phyloP scores from a whole-genome alignment of 2,797 vertebrate genomes.

The Oreonectes daqikongensis region DNA sequence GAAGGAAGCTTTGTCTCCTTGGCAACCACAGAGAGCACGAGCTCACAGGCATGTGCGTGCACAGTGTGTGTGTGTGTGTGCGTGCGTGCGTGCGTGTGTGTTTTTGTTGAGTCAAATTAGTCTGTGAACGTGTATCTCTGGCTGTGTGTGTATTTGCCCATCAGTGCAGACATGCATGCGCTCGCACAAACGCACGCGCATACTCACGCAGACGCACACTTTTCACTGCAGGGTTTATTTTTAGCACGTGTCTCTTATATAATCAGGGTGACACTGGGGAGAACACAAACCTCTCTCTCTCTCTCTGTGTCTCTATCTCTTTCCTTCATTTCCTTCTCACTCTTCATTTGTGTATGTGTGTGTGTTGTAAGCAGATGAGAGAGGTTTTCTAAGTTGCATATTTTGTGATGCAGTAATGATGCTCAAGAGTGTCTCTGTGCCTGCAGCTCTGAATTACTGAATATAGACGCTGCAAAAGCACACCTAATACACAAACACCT shows the following conservation, averaged over 20 bases:
- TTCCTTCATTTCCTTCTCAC: constrained; percentile 8
- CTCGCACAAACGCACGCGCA: constrained; percentile 24
- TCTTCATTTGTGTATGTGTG: constrained; percentile 36
- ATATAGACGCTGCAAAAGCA: constrained; percentile 26
- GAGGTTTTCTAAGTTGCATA: constrained; percentile 35
- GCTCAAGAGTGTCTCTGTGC: constrained; percentile 26
- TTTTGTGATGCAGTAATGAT: constrained; percentile 40
- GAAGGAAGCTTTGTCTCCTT: constrained; percentile 80
- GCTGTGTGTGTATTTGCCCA: constrained; percentile 51
- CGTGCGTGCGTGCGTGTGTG: constrained; percentile 36
- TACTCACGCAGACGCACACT: constrained; percentile 40
- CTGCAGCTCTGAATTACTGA: constrained; percentile 36
- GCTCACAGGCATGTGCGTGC: constrained; percentile 63
- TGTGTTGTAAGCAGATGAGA: constrained; percentile 33
- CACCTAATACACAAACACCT: constrained; percentile 1
- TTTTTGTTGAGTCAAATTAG: constrained; percentile 42
- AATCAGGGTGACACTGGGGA: constrained; percentile 81
- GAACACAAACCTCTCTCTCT: constrained; percentile 55
- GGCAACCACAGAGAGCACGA: constrained; percentile 87
- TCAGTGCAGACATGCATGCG: constrained; percentile 64
- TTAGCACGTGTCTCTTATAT: constrained; percentile 86
- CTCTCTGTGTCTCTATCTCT: constrained; percentile 16
- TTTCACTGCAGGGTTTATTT: constrained; percentile 87
- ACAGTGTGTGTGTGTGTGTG: constrained; percentile 48
- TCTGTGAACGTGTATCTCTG: constrained; percentile 38